These are phyloP conservation scores for Drosophila ficusphila DNA, from an alignment of 1,140 invertebrate species.

Conservation along the genomic window DNA sequence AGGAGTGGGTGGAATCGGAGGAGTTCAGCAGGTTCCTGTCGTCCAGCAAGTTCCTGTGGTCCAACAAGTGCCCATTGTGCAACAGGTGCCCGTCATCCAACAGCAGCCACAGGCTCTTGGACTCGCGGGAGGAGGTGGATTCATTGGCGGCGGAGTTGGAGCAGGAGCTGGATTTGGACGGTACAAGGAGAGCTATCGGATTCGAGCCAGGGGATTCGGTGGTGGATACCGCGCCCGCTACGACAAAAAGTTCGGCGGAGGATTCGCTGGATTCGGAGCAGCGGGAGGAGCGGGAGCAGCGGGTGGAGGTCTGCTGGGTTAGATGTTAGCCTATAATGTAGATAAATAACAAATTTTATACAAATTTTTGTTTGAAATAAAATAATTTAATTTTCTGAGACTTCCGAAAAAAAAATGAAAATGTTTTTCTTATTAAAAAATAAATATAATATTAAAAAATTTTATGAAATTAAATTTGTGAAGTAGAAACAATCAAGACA, in stretches of 20 bases:
- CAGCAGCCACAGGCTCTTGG: conserved; percentile 55
- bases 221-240: conserved; percentile 65
- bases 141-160: conserved; percentile 52
- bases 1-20: conserved; percentile 4
- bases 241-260: conserved; percentile 57
- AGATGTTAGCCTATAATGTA: conserved; percentile 1
- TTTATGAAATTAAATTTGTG: neutral
- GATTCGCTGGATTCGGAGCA: conserved; percentile 38
- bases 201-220: conserved; percentile 69
- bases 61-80: conserved; percentile 57
- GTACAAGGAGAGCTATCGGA: conserved; percentile 63
- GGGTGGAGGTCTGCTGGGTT: conserved; percentile 52
- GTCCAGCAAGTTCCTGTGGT: conserved; percentile 53
- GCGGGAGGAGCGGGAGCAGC: conserved; percentile 39
- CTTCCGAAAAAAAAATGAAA: no score
- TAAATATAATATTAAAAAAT: neutral
- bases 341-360: neutral
- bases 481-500: no score
- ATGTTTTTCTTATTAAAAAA: neutral
- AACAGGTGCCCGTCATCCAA: conserved; percentile 62
- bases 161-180: conserved; percentile 68
- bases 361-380: neutral
- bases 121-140: conserved; percentile 53
- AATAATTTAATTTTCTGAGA: neutral
- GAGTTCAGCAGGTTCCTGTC: conserved; percentile 51